Evolutionary conservation across 2,797 vertebrate species (phyloP).

Genomic region (Darevskia nairensis): DNA sequence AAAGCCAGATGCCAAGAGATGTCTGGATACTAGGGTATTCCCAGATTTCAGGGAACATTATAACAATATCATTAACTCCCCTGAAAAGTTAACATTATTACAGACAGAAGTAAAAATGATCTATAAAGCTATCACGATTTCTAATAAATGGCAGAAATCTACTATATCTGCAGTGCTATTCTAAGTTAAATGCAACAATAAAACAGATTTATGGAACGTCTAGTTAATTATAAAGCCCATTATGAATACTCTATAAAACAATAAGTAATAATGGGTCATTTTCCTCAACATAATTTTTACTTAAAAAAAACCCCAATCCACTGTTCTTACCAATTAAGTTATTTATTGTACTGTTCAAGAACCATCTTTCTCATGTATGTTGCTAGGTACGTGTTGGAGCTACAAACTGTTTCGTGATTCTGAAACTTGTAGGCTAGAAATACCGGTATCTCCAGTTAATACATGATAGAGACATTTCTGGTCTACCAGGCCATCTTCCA

Average conservation of each 20-base stretch:
- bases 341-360: constrained; percentile 50
- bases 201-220: constrained; percentile 56
- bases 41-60: not conserved
- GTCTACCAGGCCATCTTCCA: not conserved
- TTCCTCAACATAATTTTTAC: constrained; percentile 54
- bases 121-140: constrained; percentile 42
- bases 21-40: not conserved
- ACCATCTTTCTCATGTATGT: not conserved
- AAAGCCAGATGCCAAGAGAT: not conserved
- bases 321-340: constrained; percentile 39
- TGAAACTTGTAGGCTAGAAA: constrained; percentile 1
- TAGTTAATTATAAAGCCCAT: constrained; percentile 66
- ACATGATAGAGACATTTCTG: constrained; percentile 6
- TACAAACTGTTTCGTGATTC: not conserved
- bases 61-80: constrained; percentile 40
- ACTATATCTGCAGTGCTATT: not conserved
- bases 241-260: constrained; percentile 53
- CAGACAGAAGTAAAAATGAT: constrained; percentile 44
- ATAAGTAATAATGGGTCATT: constrained; percentile 58
- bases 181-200: constrained; percentile 49
- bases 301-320: constrained; percentile 31
- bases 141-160: constrained; percentile 46
- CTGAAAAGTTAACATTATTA: constrained; percentile 45
- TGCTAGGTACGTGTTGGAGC: not conserved
- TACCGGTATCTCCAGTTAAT: not conserved